These are phyloP conservation scores for Remorina albescens DNA, from an alignment of 2,797 vertebrate species.

Conservation along the genomic window DNA sequence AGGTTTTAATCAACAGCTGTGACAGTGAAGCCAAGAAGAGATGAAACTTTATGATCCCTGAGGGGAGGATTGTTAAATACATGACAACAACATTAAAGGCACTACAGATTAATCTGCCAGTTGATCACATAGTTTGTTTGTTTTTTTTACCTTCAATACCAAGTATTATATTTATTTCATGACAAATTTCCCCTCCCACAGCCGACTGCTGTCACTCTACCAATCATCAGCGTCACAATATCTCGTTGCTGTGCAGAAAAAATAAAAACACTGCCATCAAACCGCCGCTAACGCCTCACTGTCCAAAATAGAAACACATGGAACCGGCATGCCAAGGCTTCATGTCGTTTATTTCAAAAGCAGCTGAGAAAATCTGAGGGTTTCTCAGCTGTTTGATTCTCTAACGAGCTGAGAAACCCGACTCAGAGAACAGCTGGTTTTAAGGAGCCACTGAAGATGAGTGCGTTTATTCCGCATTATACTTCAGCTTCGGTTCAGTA, in stretches of 20 bases:
- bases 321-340: not conserved
- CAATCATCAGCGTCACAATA: not conserved
- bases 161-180: not conserved
- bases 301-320: not conserved
- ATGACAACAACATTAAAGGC: not conserved
- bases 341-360: not conserved
- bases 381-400: not conserved
- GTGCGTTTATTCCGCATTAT: not conserved
- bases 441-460: not conserved
- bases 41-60: conserved; percentile 11
- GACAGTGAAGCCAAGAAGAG: conserved; percentile 6
- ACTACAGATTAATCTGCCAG: not conserved
- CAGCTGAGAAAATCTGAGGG: not conserved
- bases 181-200: not conserved
- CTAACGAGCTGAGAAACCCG: not conserved
- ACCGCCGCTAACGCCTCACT: not conserved
- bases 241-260: not conserved
- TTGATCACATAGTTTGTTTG: not conserved
- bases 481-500: too few relatives aligned
- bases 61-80: not conserved
- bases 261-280: not conserved
- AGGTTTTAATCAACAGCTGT: not conserved
- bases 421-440: not conserved
- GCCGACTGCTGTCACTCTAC: conserved; percentile 5
- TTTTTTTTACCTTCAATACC: not conserved